A percentile compares a stretch with the other conserved stretches of the same genome.
Conservation (phyloP, 2,113 vertebrate genomes). For the Crotalus horridus region DNA sequence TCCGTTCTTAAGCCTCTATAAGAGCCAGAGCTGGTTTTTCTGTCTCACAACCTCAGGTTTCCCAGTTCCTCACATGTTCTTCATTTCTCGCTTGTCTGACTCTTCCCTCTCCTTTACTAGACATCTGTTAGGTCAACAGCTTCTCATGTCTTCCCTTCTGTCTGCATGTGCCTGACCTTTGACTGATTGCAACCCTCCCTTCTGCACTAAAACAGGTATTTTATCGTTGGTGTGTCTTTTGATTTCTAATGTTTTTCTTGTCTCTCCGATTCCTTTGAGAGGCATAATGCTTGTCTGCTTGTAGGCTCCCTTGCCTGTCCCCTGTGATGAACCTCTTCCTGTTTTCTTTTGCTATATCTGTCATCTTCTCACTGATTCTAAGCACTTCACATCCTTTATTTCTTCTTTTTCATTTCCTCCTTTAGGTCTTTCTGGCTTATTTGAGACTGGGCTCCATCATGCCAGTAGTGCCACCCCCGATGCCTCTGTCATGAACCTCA, state of each 20-base stretch:
- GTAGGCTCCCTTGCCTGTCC: not conserved
- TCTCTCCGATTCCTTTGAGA: not conserved
- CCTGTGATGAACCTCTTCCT: not conserved
- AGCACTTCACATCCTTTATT: conserved; percentile 49
- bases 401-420: conserved; percentile 10
- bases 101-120: not conserved
- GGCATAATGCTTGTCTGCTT: not conserved
- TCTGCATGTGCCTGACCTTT: not conserved
- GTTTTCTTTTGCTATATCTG: not conserved
- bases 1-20: not conserved
- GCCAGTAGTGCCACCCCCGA: conserved; percentile 84
- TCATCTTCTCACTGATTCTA: not conserved
- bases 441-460: conserved; percentile 90
- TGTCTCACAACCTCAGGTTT: conserved; percentile 26
- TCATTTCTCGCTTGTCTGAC: not conserved
- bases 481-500: conserved; percentile 94
- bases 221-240: not conserved
- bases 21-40: conserved; percentile 16
- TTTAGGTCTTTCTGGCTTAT: conserved; percentile 87
- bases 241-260: not conserved
- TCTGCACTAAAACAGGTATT: not conserved
- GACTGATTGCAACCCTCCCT: not conserved
- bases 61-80: not conserved
- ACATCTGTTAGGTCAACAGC: no score
- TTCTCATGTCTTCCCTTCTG: not conserved